Conservation (phyloP, 53 echinoderm and acorn worm species). For the Zoroaster sp. region DNA sequence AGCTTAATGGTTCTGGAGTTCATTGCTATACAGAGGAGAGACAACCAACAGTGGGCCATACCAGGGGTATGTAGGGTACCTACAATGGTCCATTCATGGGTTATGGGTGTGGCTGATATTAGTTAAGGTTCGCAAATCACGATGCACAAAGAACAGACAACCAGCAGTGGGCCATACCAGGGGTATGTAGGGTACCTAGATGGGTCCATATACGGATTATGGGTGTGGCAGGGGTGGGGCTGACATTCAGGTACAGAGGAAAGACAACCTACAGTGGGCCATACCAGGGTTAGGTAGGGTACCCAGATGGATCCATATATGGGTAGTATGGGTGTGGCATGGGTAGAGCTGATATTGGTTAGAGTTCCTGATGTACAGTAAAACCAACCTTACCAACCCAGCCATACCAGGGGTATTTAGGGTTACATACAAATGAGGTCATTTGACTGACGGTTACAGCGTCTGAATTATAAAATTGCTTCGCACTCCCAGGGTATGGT, state of each 20-base stretch:
- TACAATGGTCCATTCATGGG: neutral
- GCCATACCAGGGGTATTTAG: conserved; percentile 5
- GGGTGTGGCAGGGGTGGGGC: neutral
- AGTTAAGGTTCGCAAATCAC: conserved; percentile 51
- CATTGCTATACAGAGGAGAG: conserved; percentile 86
- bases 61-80: conserved; percentile 83
- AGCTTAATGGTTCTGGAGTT: conserved; percentile 84
- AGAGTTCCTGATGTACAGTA: too few species aligned
- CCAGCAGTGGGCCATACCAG: conserved; percentile 85
- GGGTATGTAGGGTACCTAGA: neutral
- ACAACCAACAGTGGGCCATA: conserved; percentile 98
- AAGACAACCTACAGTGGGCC: too few species aligned
- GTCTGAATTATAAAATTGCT: too few species aligned
- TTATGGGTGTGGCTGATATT: conserved; percentile 70
- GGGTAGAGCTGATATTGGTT: too few species aligned
- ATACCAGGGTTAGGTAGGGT: too few species aligned
- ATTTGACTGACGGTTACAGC: too few species aligned
- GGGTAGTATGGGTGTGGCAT: too few species aligned
- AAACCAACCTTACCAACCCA: too few species aligned
- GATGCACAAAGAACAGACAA: conserved; percentile 76
- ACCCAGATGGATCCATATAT: too few species aligned
- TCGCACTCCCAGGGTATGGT: conserved; percentile 97
- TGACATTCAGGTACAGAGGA: conserved; percentile 35
- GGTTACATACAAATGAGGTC: too few species aligned
- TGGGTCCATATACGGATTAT: neutral